phyloP scores from a whole-genome alignment of 2,888 invertebrate genomes.

The Caenorhabditis sp. region DNA sequence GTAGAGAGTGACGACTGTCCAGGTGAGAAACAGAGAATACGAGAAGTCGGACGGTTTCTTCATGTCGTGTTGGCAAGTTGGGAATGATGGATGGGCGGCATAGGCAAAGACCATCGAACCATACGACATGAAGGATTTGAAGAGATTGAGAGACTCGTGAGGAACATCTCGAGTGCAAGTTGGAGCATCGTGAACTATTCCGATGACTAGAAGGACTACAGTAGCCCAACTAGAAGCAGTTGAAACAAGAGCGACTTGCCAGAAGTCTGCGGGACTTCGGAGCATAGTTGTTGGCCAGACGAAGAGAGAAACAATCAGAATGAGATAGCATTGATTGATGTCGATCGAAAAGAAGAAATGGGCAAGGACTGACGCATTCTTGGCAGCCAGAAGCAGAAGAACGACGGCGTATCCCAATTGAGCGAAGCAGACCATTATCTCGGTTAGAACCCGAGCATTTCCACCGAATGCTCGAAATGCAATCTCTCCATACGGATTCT shows the following conservation, averaged over 20 bases:
- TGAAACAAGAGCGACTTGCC: constrained; percentile 62
- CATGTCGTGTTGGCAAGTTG: constrained; percentile 95
- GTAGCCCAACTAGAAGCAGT: constrained; percentile 59
- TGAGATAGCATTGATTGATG: constrained; percentile 69
- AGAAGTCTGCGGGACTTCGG: constrained; percentile 72
- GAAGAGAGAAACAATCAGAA: constrained; percentile 60
- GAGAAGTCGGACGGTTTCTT: constrained; percentile 88
- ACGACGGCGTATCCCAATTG: constrained; percentile 73
- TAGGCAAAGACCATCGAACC: constrained; percentile 84
- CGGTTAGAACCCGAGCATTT: constrained; percentile 56
- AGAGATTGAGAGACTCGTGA: constrained; percentile 86
- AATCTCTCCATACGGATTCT: constrained; percentile 74
- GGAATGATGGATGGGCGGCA: constrained; percentile 88
- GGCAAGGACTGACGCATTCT: constrained; percentile 70
- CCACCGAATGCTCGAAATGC: constrained; percentile 69
- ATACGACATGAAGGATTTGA: constrained; percentile 87
- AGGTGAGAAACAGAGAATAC: constrained; percentile 86
- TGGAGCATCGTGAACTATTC: constrained; percentile 49
- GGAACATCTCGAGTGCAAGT: constrained; percentile 37
- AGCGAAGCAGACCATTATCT: constrained; percentile 60
- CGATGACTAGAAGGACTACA: constrained; percentile 57
- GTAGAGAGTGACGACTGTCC: constrained; percentile 73
- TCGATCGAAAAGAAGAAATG: constrained; percentile 64
- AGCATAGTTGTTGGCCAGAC: constrained; percentile 69
- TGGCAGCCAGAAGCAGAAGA: constrained; percentile 67